Conservation (phyloP, 2,113 vertebrate species). For the Oceanodroma tethys region DNA sequence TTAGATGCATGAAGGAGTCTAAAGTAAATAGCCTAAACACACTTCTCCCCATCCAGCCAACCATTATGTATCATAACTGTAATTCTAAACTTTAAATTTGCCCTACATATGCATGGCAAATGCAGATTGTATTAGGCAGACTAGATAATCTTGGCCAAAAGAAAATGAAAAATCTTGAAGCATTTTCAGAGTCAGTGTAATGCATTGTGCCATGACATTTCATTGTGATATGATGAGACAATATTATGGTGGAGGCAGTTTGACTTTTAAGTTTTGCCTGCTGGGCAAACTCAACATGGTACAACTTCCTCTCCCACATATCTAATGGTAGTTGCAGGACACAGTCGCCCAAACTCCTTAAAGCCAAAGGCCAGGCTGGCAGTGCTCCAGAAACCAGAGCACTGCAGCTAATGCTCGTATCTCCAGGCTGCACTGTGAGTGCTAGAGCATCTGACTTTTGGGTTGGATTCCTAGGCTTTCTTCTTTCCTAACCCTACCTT, state of each 20-base stretch:
- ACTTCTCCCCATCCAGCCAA: background rate
- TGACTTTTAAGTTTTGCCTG: background rate
- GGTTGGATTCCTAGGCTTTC: background rate
- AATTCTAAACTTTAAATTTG: background rate
- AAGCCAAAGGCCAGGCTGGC: background rate
- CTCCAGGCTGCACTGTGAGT: background rate
- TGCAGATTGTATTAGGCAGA: background rate
- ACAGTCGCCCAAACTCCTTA: background rate
- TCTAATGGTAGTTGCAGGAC: background rate
- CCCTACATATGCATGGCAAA: background rate
- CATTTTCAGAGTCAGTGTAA: background rate
- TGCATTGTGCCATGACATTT: background rate
- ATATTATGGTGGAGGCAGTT: background rate
- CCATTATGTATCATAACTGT: background rate
- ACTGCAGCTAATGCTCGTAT: accelerated
- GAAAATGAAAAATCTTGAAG: background rate
- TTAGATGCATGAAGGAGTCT: background rate
- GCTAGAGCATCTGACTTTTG: background rate
- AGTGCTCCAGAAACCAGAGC: background rate
- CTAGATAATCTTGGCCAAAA: background rate
- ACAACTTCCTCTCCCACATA: background rate
- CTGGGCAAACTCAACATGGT: background rate
- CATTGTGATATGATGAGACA: background rate
- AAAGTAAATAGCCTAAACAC: background rate
- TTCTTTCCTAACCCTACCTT: background rate